These are phyloP conservation scores for Climacteris rufus DNA, from an alignment of 2,113 vertebrate species.

Conservation along the genomic window DNA sequence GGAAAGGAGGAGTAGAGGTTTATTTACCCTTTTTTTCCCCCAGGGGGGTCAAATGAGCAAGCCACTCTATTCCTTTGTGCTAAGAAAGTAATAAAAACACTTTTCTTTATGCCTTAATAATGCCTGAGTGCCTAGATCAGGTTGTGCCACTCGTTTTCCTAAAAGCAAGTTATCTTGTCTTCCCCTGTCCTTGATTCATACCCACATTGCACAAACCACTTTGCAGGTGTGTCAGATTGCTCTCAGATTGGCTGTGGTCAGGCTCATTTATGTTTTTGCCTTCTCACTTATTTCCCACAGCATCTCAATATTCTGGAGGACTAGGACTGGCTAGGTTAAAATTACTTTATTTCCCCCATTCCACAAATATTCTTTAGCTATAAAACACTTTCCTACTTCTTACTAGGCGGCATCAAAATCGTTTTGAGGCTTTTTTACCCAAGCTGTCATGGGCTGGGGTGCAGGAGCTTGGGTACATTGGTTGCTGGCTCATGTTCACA, in stretches of 20 bases:
- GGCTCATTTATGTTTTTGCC: not conserved
- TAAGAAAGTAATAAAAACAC: not conserved
- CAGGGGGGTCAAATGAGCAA: not conserved
- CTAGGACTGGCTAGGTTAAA: not conserved
- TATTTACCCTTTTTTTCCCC: not conserved
- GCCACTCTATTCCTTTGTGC: not conserved
- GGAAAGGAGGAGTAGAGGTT: not conserved
- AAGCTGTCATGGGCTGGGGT: accelerated
- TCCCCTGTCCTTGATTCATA: not conserved
- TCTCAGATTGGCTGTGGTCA: not conserved
- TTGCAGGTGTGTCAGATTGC: not conserved
- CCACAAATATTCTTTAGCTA: not conserved
- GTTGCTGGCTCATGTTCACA: not conserved
- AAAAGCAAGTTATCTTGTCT: not conserved
- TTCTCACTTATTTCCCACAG: not conserved
- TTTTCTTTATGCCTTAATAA: not conserved
- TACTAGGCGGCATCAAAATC: not conserved
- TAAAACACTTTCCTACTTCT: not conserved
- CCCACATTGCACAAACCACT: not conserved
- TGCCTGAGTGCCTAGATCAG: not conserved
- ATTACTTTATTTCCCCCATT: not conserved
- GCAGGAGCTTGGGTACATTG: not conserved
- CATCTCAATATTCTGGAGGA: not conserved
- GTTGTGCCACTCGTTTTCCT: not conserved
- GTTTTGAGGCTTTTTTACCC: not conserved